Percentiles rank a stretch among this genome's conserved stretches.
These are phyloP conservation scores for Leucophenga montana DNA, from an alignment of 2,888 invertebrate species.

Conservation along the genomic window DNA sequence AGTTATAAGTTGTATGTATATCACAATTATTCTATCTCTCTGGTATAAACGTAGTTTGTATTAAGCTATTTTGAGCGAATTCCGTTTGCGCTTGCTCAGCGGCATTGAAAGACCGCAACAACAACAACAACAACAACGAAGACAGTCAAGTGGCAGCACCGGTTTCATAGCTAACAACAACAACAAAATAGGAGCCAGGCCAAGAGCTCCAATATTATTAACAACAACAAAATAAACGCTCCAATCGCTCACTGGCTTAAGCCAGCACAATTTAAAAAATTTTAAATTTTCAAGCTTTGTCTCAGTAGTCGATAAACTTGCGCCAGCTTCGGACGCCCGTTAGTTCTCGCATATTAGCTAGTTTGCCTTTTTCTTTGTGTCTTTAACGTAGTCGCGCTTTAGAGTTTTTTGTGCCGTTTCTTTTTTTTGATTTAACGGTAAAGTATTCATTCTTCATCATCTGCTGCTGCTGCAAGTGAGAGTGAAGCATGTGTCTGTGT, in stretches of 20 bases:
- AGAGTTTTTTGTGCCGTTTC: constrained; percentile 4
- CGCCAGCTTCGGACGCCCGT: constrained; percentile 60
- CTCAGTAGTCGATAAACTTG: constrained; percentile 53
- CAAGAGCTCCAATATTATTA: not conserved
- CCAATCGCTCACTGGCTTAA: constrained; percentile 14
- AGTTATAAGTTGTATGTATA: too few relatives aligned
- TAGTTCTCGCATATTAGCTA: not conserved
- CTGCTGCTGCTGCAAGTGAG: not conserved
- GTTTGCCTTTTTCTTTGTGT: not conserved
- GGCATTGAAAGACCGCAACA: constrained; percentile 27
- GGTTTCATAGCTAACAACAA: constrained; percentile 43
- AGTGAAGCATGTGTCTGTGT: not conserved
- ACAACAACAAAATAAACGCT: not conserved
- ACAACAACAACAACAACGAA: constrained; percentile 10
- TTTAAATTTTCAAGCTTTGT: too few relatives aligned
- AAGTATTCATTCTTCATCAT: not conserved
- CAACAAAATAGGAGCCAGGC: not conserved
- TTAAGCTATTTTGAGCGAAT: constrained; percentile 2
- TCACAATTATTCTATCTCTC: too few relatives aligned
- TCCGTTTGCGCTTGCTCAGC: constrained; percentile 23
- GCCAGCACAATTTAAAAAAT: too few relatives aligned
- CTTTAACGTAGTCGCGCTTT: not conserved
- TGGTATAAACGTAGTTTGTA: too few relatives aligned
- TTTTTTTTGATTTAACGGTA: constrained; percentile 1
- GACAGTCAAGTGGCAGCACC: constrained; percentile 41